These are phyloP conservation scores for Pterobdella sp. DNA, from an alignment of 2,888 invertebrate species.

Conservation along the genomic window DNA sequence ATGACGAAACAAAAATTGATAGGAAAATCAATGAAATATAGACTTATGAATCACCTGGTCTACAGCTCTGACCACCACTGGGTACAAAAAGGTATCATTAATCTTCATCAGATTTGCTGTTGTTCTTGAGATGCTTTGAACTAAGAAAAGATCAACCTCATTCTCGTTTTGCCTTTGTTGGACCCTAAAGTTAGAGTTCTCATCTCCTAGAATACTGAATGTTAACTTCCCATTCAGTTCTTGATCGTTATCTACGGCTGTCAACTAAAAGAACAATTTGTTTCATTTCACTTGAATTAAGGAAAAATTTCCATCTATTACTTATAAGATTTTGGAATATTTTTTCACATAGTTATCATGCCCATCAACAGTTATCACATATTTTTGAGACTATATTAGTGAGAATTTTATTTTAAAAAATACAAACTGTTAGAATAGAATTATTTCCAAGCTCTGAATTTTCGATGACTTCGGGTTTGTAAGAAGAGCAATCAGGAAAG, in stretches of 20 bases:
- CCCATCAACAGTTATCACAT: not conserved
- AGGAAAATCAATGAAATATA: too few relatives aligned
- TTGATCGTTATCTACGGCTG: slow-evolving; percentile 34
- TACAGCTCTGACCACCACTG: slow-evolving; percentile 65
- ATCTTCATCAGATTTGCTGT: slow-evolving; percentile 24
- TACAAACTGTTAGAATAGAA: slow-evolving; percentile 34
- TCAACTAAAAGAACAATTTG: slow-evolving; percentile 30
- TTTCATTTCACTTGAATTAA: too few relatives aligned
- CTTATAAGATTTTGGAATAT: too few relatives aligned
- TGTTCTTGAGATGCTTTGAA: slow-evolving; percentile 23
- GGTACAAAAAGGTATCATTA: slow-evolving; percentile 26
- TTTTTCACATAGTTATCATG: too few relatives aligned
- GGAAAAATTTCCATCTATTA: too few relatives aligned
- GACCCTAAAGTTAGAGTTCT: slow-evolving; percentile 15
- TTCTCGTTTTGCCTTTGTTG: not conserved
- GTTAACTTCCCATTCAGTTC: slow-evolving; percentile 33
- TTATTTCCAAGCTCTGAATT: slow-evolving; percentile 8
- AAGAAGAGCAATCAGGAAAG: slow-evolving; percentile 33
- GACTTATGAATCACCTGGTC: slow-evolving; percentile 96
- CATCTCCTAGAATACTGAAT: slow-evolving; percentile 23
- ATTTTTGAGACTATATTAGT: not conserved
- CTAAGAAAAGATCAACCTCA: slow-evolving; percentile 27
- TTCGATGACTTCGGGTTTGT: slow-evolving; percentile 32
- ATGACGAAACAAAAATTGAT: not conserved
- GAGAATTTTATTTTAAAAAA: not conserved